A percentile compares a stretch with the other conserved stretches of the same genome.
These are phyloP conservation scores for Digitonthophagus gazella DNA, from an alignment of 2,888 invertebrate species.

Conservation along the genomic window DNA sequence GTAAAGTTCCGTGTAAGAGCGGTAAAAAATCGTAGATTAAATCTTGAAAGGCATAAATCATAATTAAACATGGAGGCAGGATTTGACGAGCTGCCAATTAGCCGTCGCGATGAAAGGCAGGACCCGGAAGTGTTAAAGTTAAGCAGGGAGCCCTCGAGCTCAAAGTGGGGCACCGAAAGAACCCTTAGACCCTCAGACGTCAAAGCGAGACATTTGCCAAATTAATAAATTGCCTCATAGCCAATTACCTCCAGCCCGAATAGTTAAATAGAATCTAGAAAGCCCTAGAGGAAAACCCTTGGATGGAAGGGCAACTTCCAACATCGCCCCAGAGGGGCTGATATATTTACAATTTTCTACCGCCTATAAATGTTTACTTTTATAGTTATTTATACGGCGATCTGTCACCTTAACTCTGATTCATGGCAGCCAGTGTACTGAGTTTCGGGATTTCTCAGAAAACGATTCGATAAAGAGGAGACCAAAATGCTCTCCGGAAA, in stretches of 20 bases:
- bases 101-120: not conserved
- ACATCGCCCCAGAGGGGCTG: not conserved
- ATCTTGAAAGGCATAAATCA: constrained; percentile 3
- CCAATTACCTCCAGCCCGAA: constrained; percentile 8
- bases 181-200: not conserved
- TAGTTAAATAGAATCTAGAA: constrained; percentile 15
- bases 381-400: constrained; percentile 14
- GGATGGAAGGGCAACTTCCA: not conserved
- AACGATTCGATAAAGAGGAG: not conserved
- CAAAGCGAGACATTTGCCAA: constrained; percentile 9
- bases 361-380: constrained; percentile 18
- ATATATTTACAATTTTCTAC: constrained; percentile 8
- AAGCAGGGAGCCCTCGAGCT: not conserved
- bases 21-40: no score
- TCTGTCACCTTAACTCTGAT: constrained; percentile 8
- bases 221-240: constrained; percentile 16
- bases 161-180: not conserved
- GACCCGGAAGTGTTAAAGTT: not conserved
- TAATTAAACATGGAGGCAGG: constrained; percentile 1
- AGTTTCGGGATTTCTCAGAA: not conserved
- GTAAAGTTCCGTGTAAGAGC: no score
- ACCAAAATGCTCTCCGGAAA: not conserved
- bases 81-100: constrained; percentile 2
- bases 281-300: constrained; percentile 6
- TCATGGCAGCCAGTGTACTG: not conserved